A percentile compares a stretch with the other conserved stretches of the same genome.
These are phyloP conservation scores for Aphodius sticticus DNA, from an alignment of 2,888 invertebrate genomes.

Conservation along the genomic window DNA sequence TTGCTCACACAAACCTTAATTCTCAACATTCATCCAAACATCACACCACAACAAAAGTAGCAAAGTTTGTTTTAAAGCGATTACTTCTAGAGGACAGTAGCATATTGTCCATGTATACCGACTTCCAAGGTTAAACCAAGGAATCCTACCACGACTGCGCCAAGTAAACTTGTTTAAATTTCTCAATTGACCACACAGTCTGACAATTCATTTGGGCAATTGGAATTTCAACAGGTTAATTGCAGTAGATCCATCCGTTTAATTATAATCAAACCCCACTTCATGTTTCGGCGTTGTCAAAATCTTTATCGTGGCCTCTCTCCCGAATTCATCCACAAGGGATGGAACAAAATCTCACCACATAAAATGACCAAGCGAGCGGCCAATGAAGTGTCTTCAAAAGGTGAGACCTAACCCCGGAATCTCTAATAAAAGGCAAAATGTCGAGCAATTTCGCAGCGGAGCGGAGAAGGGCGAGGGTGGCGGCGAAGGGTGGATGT, in stretches of 20 bases:
- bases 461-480: constrained; percentile 30
- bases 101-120: too few species aligned
- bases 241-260: too few species aligned
- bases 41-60: not conserved
- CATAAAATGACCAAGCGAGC: not conserved
- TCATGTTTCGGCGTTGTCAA: not conserved
- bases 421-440: constrained; percentile 4
- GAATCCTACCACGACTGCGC: too few species aligned
- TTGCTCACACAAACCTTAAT: not conserved
- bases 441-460: constrained; percentile 31
- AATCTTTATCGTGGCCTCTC: not conserved
- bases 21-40: not conserved
- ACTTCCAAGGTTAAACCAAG: too few species aligned
- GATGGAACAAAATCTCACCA: not conserved
- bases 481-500: constrained; percentile 16
- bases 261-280: not conserved
- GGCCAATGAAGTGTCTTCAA: constrained; percentile 4
- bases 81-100: too few species aligned
- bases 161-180: too few species aligned
- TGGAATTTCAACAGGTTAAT: too few species aligned
- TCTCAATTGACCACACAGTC: too few species aligned
- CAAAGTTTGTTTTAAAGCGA: too few species aligned
- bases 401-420: not conserved
- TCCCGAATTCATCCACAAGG: not conserved
- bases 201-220: too few species aligned